Percentiles rank a stretch among this genome's conserved stretches.
Conservation (phyloP, 1,140 invertebrate genomes). For the Drosophila lacteicornis region DNA sequence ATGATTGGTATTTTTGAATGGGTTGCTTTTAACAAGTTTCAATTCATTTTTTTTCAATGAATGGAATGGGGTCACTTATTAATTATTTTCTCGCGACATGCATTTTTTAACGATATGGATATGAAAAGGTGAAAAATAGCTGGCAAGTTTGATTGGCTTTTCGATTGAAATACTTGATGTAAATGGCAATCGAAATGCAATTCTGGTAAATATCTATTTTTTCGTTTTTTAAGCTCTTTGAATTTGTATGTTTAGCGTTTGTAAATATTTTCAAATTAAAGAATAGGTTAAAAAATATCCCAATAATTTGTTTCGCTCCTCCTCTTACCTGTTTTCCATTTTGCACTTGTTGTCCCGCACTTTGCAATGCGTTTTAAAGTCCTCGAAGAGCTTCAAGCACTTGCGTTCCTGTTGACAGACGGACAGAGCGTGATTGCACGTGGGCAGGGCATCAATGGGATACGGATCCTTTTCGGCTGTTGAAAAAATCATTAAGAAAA, state of each 20-base stretch:
- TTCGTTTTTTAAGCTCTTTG: background rate
- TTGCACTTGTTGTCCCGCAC: constrained; percentile 92
- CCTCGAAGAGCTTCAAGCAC: constrained; percentile 91
- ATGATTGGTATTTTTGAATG: background rate
- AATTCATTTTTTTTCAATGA: background rate
- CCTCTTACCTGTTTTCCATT: constrained; percentile 93
- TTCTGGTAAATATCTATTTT: background rate
- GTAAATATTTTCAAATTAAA: background rate
- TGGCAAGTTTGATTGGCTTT: background rate
- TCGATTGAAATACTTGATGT: background rate
- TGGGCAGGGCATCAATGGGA: constrained; percentile 93
- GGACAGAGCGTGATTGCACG: constrained; percentile 93
- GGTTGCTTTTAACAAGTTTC: background rate
- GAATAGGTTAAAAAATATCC: background rate
- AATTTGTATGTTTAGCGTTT: background rate
- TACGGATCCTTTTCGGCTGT: constrained; percentile 93
- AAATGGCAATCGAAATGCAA: background rate
- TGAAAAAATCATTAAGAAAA: background rate
- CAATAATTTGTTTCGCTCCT: too few species aligned
- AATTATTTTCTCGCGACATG: background rate
- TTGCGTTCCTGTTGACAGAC: constrained; percentile 91
- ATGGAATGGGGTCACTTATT: constrained; percentile 2
- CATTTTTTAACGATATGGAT: constrained; percentile 8
- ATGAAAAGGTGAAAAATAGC: background rate
- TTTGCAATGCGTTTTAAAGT: constrained; percentile 94